Percentiles rank a stretch among this genome's conserved stretches.
These are phyloP conservation scores for Chiroxiphia lanceolata DNA, from an alignment of 2,797 vertebrate species.

Conservation along the genomic window DNA sequence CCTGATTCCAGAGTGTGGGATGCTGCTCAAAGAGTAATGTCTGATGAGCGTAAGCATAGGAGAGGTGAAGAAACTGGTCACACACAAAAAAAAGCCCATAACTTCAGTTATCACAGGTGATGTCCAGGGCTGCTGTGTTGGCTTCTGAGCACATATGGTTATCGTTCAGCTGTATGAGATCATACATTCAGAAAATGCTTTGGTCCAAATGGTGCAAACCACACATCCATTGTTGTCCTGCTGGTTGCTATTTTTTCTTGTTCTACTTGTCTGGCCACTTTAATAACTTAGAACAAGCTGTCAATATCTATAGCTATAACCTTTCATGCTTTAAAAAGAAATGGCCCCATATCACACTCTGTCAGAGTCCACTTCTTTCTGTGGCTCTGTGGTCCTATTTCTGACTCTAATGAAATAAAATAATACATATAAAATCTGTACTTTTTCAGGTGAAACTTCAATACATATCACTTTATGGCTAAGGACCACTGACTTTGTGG, in stretches of 20 bases:
- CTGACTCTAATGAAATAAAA: neutral
- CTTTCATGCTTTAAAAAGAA: neutral
- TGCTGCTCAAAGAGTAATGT: neutral
- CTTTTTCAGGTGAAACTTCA: neutral
- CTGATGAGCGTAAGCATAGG: neutral
- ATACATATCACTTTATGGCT: neutral
- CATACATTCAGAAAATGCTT: neutral
- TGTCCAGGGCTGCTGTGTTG: neutral
- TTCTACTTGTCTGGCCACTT: neutral
- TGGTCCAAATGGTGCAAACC: neutral
- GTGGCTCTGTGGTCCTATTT: neutral
- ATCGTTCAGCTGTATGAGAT: neutral
- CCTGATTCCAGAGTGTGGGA: neutral
- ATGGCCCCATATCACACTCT: neutral
- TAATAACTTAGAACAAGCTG: neutral
- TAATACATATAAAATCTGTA: neutral
- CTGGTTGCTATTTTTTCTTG: neutral
- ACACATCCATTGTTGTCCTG: neutral
- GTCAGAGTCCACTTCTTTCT: neutral
- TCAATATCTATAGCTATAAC: neutral
- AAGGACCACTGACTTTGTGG: neutral
- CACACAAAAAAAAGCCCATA: fast-evolving
- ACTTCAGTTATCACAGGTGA: neutral
- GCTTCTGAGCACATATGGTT: neutral
- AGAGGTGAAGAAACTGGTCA: neutral